A percentile compares a stretch with the other conserved stretches of the same genome.
These are phyloP conservation scores for Zaprionus ghesquierei DNA, from an alignment of 1,140 invertebrate genomes.

Conservation along the genomic window DNA sequence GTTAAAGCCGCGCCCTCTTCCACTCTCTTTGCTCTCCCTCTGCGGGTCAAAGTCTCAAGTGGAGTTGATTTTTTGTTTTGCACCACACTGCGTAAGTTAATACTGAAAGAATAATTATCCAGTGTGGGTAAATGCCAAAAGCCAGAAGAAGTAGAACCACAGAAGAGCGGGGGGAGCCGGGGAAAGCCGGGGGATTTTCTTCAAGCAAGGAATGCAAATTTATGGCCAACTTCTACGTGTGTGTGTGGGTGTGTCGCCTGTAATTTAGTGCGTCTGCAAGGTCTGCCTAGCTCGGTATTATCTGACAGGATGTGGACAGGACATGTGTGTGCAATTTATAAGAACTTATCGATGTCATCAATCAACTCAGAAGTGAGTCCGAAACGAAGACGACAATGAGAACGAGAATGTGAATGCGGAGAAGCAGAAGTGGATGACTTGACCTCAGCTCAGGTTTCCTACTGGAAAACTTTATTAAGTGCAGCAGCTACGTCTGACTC, in stretches of 20 bases:
- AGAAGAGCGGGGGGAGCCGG: neutral
- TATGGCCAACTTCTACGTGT: neutral
- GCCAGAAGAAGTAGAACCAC: neutral
- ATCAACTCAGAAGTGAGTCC: constrained; percentile 47
- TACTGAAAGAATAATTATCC: constrained; percentile 49
- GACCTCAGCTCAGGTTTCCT: constrained; percentile 36
- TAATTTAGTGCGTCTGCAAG: constrained; percentile 39
- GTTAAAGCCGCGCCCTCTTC: neutral
- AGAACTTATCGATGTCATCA: constrained; percentile 81
- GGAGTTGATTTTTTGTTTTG: constrained; percentile 55
- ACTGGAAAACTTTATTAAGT: constrained; percentile 62
- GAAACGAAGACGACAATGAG: neutral
- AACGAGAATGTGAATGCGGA: neutral
- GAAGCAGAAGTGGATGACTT: neutral
- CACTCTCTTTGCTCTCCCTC: neutral
- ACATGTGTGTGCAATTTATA: constrained; percentile 61
- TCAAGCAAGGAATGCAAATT: constrained; percentile 36
- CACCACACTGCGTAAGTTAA: constrained; percentile 4
- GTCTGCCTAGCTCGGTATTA: constrained; percentile 2
- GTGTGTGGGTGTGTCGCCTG: neutral
- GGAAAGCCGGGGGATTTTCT: constrained; percentile 8
- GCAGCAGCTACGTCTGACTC: constrained; percentile 13
- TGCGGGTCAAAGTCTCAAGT: constrained; percentile 54
- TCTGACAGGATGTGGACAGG: constrained; percentile 32
- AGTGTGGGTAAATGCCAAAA: constrained; percentile 33